Evolutionary conservation across 37 sponge, comb jelly and placozoan genomes (phyloP).

Genomic region (Oscarella lobularis): DNA sequence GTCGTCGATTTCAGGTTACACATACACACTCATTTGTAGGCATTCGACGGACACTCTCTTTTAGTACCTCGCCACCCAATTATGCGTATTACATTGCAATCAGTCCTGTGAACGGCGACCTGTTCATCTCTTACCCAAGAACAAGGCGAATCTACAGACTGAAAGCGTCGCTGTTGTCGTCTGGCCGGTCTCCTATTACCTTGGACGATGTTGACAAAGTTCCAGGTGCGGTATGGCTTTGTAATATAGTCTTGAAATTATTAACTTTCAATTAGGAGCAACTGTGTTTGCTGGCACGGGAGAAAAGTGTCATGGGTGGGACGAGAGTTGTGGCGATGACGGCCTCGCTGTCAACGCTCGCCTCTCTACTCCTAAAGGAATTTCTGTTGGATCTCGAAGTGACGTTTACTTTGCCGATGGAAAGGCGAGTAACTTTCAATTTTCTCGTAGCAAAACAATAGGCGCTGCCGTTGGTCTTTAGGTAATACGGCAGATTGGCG

Average conservation of each 20-base stretch:
- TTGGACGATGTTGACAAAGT: no score
- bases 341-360: neutral
- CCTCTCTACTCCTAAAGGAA: neutral
- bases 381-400: neutral
- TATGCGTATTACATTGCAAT: neutral
- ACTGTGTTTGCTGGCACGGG: neutral
- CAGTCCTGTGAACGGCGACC: neutral
- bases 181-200: no score
- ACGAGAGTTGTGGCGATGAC: neutral
- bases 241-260: no score
- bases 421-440: no score
- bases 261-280: no score
- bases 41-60: no score
- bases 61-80: neutral
- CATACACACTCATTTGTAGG: no score
- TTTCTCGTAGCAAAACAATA: no score
- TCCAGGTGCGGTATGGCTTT: no score
- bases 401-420: neutral
- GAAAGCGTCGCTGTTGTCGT: neutral
- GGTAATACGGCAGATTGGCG: neutral
- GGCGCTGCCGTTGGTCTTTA: no score
- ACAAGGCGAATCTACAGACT: neutral
- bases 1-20: constrained; percentile 3
- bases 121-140: neutral
- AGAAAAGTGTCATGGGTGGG: neutral